Evolutionary conservation across 37 sponge, comb jelly and placozoan genomes (phyloP), one percentile per base, ranked within the genome.

Genomic region (Crambe crambe): DNA sequence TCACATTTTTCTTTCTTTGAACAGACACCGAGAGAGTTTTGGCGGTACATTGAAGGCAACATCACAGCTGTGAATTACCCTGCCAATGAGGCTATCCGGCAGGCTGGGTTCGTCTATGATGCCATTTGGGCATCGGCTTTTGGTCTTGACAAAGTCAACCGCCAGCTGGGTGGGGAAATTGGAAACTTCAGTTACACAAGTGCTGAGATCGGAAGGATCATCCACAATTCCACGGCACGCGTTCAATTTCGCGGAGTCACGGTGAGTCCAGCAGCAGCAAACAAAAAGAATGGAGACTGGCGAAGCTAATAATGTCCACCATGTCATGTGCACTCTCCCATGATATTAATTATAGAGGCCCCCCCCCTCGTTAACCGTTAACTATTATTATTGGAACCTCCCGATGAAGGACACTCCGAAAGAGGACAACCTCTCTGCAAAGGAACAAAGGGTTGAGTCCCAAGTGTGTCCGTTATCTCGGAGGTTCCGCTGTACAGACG

Each of bases 71-170:
- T 86, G 12, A 40, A 65, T 60, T 86, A 80, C 44, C 35, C 75
- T 58, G 39, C 10, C 4, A 39, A 27, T 51, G 87, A 86, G 27
- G 69, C 75, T 20, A 36, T 86, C 17, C 1, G 80, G 1, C 75
- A 79, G 34, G 74, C 54, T 27, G 58, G 70, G 0, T 87, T 71
- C 30, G 71, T 58, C 21, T 81, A 81, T 47, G 87, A 87, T 76
- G 82, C 87, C 1, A 82, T 87, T 29, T 87, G 87, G 87, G 0
- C 57, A 40, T 81, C 82, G 39, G 87, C 87, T 6, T 42, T 76
- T 30, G 80, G 74, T 42, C 77, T 87, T 32, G 56, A 87, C 54
- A 68, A 40, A 8, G 44, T 70, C 2, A 39, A 73, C 21, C 27
- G 30, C 27, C 57, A 21, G 25, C 56, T 87, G 72, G 30, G 32